Evolutionary conservation across 2,113 vertebrate species (phyloP), one percentile per base, ranked within the genome.

Genomic region (Neodontobutis hainanensis): DNA sequence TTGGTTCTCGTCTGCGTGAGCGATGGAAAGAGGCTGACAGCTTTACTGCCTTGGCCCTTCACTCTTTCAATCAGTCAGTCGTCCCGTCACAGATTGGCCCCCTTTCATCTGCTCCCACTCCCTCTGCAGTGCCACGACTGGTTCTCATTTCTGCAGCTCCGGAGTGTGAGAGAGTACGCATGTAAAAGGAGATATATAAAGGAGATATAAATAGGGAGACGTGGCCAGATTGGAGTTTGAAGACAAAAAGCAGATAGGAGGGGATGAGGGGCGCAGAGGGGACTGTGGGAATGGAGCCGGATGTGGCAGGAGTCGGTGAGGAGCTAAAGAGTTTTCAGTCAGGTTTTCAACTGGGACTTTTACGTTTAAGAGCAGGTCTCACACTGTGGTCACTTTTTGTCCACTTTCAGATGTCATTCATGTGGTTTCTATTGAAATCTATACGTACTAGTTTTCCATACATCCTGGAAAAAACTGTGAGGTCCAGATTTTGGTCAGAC

Each of bases 21-120:
- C 44, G 64, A 50, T 80, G 85, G 61, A 50, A 83, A 91, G 70
- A 85, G 88, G 83, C 56, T 87, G 87, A 91, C 85, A 90, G 80
- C 84, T 92, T 92, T 86, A 89, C 83, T 72, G 82, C 81, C 77
- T 76, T 82, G 86, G 84, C 80, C 75, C 78, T 80, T 73, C 70
- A 63, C 77, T 85, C 75, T 38, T 64, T 88, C 84, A 77, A 72
- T 81, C 86, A 79, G 65, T 82, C 77, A 73, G 75, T 85, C 76
- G 65, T 84, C 70, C 78, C 78, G 84, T 81, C 83, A 36, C 80
- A 85, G 81, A 82, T 70, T 65, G 76, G 71, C 64, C 45, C 60
- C 65, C 74, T 88, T 89, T 88, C 86, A 88, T 88, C 85, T 82
- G 5, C 78, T 70, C 67, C 61, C 34, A 12, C 68, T 85, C 73